phyloP scores from a whole-genome alignment of 2,888 invertebrate species.

The Ptycholaimellus sp. region DNA sequence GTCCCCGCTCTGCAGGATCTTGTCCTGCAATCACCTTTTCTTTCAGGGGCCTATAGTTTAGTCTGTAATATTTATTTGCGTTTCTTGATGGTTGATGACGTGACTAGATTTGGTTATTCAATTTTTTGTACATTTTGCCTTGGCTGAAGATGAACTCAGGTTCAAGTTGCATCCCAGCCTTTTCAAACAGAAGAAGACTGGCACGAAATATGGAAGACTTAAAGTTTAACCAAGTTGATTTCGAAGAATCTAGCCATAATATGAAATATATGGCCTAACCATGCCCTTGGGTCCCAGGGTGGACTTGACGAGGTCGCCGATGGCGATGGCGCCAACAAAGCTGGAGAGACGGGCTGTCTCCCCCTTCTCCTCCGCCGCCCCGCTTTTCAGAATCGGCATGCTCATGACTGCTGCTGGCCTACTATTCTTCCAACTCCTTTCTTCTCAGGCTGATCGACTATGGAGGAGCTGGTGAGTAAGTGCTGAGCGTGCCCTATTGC shows the following conservation, averaged over 20 bases:
- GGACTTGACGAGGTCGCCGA: constrained; percentile 90
- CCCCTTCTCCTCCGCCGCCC: constrained; percentile 89
- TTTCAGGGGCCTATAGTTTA: too few species aligned
- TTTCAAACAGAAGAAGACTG: background rate
- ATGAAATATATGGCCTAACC: constrained; percentile 30
- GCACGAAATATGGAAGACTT: background rate
- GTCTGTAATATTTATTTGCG: too few species aligned
- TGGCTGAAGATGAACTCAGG: too few species aligned
- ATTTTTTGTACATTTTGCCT: too few species aligned
- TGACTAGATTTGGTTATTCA: background rate
- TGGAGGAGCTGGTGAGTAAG: too few species aligned
- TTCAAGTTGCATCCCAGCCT: too few species aligned
- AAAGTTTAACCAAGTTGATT: background rate
- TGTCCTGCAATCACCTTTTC: constrained; percentile 28
- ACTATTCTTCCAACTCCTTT: too few species aligned
- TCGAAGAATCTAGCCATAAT: background rate
- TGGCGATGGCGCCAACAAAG: constrained; percentile 92
- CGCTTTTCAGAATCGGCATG: constrained; percentile 73
- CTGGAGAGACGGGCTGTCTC: constrained; percentile 89
- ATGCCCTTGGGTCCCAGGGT: constrained; percentile 97
- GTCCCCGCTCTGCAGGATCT: constrained; percentile 32
- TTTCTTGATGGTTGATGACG: background rate
- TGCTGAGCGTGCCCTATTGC: too few species aligned
- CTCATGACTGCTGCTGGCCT: too few species aligned
- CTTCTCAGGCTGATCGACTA: too few species aligned